Percentiles rank a stretch among this genome's conserved stretches.
phyloP scores from a whole-genome alignment of 2,888 invertebrate genomes.

The Leptothorax acervorum region DNA sequence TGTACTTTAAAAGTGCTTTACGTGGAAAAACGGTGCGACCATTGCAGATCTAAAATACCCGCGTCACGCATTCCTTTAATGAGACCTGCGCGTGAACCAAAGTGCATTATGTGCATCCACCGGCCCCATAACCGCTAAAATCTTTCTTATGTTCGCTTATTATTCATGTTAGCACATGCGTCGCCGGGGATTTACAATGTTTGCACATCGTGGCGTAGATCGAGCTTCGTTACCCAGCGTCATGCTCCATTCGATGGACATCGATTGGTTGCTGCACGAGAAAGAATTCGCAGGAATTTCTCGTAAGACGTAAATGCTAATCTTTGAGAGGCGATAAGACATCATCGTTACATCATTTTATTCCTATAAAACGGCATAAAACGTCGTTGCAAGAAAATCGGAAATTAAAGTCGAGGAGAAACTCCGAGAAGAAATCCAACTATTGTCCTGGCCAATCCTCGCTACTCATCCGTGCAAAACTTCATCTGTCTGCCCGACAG shows the following conservation, averaged over 20 bases:
- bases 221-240: conserved; percentile 33
- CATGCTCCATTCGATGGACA: conserved; percentile 33
- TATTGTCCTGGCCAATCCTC: not conserved
- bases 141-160: conserved; percentile 83
- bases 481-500: not conserved
- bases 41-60: conserved; percentile 42
- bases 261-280: not conserved
- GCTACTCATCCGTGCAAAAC: not conserved
- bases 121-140: conserved; percentile 77
- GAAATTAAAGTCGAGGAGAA: not conserved
- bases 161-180: conserved; percentile 83
- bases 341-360: not conserved
- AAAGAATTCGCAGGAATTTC: conserved; percentile 50
- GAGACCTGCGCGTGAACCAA: conserved; percentile 57
- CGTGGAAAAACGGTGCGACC: not conserved
- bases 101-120: conserved; percentile 64
- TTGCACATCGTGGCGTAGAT: conserved; percentile 67
- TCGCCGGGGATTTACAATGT: conserved; percentile 74
- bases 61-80: conserved; percentile 43
- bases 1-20: not conserved
- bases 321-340: conserved; percentile 24
- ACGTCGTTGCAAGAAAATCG: not conserved
- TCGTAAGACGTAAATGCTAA: not conserved
- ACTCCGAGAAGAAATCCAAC: not conserved
- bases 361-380: not conserved